Evolutionary conservation across 2,797 vertebrate genomes (phyloP).

Genomic region (Coranthus polyacanthus): DNA sequence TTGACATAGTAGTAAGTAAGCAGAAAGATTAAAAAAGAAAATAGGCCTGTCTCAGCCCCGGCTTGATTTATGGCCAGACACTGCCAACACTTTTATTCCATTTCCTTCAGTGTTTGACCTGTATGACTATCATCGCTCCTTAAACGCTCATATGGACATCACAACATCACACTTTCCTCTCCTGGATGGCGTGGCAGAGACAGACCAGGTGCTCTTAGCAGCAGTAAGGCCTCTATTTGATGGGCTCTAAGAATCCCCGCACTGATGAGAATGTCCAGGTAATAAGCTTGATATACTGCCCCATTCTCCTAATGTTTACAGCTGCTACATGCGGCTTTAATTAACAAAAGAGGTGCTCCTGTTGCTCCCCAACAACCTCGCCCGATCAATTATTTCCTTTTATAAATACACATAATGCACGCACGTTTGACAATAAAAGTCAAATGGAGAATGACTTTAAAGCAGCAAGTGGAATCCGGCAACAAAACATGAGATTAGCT

Average conservation of each 20-base stretch:
- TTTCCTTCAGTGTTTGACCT: constrained; percentile 20
- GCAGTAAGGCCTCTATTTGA: constrained; percentile 48
- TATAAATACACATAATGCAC: constrained; percentile 42
- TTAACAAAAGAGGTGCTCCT: constrained; percentile 70
- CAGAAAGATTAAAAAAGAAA: constrained; percentile 45
- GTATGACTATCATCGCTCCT: not conserved
- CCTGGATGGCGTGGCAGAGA: constrained; percentile 8
- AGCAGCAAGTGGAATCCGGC: constrained; percentile 48
- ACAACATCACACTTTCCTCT: constrained; percentile 4
- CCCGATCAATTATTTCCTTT: constrained; percentile 77
- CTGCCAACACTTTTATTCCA: constrained; percentile 21
- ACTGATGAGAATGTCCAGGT: constrained; percentile 63
- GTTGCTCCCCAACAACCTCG: constrained; percentile 58
- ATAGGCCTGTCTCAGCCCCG: constrained; percentile 11
- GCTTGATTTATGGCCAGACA: constrained; percentile 15
- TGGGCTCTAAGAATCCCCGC: constrained; percentile 38
- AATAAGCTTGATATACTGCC: constrained; percentile 74
- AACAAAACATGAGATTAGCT: constrained; percentile 55
- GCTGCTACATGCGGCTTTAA: constrained; percentile 73
- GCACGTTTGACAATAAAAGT: constrained; percentile 47
- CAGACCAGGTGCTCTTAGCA: constrained; percentile 21
- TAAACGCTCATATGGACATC: constrained; percentile 7
- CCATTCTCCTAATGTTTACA: constrained; percentile 71
- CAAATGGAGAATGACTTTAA: constrained; percentile 52
- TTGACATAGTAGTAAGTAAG: constrained; percentile 46